Evolutionary conservation across 2,113 vertebrate genomes (phyloP).

Genomic region (Callopanchax toddi): DNA sequence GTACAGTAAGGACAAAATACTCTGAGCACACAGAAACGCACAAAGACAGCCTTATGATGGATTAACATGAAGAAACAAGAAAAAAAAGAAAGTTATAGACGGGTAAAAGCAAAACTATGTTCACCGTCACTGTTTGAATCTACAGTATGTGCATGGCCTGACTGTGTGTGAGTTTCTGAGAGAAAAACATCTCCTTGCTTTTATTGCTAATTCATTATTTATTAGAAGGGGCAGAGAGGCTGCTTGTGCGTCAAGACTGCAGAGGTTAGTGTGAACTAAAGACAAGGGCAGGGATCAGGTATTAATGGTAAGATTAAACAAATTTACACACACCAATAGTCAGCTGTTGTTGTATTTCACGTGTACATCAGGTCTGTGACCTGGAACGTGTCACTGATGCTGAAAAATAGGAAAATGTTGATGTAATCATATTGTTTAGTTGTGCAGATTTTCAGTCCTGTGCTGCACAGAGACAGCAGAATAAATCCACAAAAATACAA

Average conservation of each 20-base stretch:
- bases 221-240: slow-evolving; percentile 18
- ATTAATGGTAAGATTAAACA: background rate
- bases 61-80: background rate
- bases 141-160: background rate
- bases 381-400: slow-evolving; percentile 9
- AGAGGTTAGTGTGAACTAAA: slow-evolving; percentile 65
- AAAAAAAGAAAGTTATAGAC: background rate
- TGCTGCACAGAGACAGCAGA: slow-evolving; percentile 39
- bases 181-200: slow-evolving; percentile 44
- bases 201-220: slow-evolving; percentile 67
- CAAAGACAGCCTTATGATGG: background rate
- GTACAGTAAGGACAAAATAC: slow-evolving; percentile 16
- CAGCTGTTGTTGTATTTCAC: background rate
- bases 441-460: background rate
- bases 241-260: slow-evolving; percentile 39
- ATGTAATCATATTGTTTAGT: too few relatives aligned
- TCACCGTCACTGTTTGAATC: slow-evolving; percentile 9
- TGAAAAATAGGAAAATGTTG: slow-evolving; percentile 1
- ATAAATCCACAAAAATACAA: slow-evolving; percentile 43
- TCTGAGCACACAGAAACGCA: slow-evolving; percentile 15
- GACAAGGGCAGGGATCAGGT: slow-evolving; percentile 20
- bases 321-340: background rate
- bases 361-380: slow-evolving; percentile 9
- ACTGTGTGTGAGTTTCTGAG: slow-evolving; percentile 24
- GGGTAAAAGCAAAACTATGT: slow-evolving; percentile 2